Evolutionary conservation across 2,797 vertebrate species (phyloP).

Genomic region (Tapera naevia): DNA sequence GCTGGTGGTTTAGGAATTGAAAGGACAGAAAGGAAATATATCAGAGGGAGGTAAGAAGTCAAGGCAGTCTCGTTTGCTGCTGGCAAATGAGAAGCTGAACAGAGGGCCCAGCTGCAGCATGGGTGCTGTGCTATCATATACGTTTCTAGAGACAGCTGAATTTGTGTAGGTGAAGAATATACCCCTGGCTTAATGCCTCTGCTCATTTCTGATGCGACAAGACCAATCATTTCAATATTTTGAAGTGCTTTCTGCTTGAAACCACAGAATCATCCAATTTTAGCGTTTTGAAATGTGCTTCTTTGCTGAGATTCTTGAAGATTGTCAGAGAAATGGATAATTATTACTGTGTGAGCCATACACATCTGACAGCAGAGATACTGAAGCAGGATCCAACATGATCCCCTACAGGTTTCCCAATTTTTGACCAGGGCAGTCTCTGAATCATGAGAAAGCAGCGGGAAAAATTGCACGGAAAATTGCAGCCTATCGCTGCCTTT

Average conservation of each 20-base stretch:
- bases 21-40: background rate
- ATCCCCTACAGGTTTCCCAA: background rate
- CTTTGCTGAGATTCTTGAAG: background rate
- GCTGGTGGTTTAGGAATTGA: background rate
- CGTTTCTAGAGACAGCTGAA: rapidly evolving
- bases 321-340: background rate
- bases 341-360: background rate
- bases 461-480: rapidly evolving
- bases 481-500: background rate
- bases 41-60: background rate
- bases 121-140: background rate
- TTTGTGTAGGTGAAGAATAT: background rate
- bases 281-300: background rate
- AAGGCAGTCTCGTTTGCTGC: background rate
- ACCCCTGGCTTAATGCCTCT: background rate
- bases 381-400: background rate
- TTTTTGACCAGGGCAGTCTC: background rate
- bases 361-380: background rate
- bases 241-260: background rate
- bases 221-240: background rate
- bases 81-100: background rate
- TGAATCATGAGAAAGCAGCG: background rate
- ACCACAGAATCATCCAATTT: background rate
- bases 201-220: background rate
- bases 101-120: background rate